These are phyloP conservation scores for Diorhabda sublineata DNA, from an alignment of 1,140 invertebrate genomes.

Conservation along the genomic window DNA sequence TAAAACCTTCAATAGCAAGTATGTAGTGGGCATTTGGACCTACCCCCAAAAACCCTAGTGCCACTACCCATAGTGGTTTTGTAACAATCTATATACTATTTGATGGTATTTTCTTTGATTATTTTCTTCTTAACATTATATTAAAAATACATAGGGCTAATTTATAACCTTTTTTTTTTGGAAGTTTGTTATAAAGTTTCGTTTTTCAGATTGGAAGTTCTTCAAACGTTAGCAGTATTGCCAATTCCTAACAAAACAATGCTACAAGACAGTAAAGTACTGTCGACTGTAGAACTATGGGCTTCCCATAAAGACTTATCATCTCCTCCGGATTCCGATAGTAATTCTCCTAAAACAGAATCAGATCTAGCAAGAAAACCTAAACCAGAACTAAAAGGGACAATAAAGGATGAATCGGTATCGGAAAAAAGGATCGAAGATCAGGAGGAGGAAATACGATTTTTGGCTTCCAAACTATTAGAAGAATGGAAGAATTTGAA, in stretches of 20 bases:
- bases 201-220: slow-evolving; percentile 62
- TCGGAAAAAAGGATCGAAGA: slow-evolving; percentile 24
- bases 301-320: slow-evolving; percentile 48
- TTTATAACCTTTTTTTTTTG: too few relatives aligned
- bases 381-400: slow-evolving; percentile 18
- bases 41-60: too few relatives aligned
- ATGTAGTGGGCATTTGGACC: too few relatives aligned
- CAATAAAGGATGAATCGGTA: slow-evolving; percentile 16
- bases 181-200: too few relatives aligned
- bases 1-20: too few relatives aligned
- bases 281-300: slow-evolving; percentile 79
- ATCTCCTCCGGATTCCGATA: slow-evolving; percentile 48
- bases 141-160: too few relatives aligned
- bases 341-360: slow-evolving; percentile 41
- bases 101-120: too few relatives aligned
- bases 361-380: slow-evolving; percentile 19
- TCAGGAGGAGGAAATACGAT: slow-evolving; percentile 40
- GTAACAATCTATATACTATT: too few relatives aligned
- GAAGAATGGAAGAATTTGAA: slow-evolving; percentile 76
- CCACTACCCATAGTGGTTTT: too few relatives aligned
- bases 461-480: slow-evolving; percentile 63
- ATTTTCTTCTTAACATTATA: too few relatives aligned
- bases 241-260: slow-evolving; percentile 92
- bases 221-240: slow-evolving; percentile 75
- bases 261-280: slow-evolving; percentile 86